Conservation (phyloP, 2,888 invertebrate genomes). For the Eupithecia tripunctaria region DNA sequence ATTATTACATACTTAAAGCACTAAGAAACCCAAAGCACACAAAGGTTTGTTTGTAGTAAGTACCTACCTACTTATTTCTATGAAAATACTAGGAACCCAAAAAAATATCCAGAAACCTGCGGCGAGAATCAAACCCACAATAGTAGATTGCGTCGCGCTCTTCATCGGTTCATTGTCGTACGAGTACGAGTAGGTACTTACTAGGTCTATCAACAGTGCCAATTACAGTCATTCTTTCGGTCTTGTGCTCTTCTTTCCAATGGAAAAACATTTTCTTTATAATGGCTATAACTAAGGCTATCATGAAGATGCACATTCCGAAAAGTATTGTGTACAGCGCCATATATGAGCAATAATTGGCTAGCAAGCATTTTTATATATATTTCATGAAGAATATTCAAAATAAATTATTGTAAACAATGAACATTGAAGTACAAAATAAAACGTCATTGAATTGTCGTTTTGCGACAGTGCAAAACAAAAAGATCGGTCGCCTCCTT, state of each 20-base stretch:
- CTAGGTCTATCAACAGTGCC: slow-evolving; percentile 65
- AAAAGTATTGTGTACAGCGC: slow-evolving; percentile 78
- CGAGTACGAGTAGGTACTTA: too few species aligned
- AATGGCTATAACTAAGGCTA: slow-evolving; percentile 73
- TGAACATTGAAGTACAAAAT: slow-evolving; percentile 6
- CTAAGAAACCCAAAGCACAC: not conserved
- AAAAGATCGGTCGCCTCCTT: not conserved
- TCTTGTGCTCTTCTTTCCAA: slow-evolving; percentile 76
- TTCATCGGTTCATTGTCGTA: not conserved
- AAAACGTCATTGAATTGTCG: not conserved
- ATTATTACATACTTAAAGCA: too few species aligned
- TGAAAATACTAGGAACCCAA: not conserved
- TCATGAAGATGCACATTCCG: slow-evolving; percentile 77
- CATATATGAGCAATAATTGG: slow-evolving; percentile 48
- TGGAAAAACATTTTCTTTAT: slow-evolving; percentile 78
- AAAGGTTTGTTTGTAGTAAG: not conserved
- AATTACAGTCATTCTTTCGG: slow-evolving; percentile 58
- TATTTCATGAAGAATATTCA: slow-evolving; percentile 35
- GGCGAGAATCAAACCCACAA: slow-evolving; percentile 2
- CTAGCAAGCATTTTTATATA: slow-evolving; percentile 33
- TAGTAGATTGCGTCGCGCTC: not conserved
- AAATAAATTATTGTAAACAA: slow-evolving; percentile 17
- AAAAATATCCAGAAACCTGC: not conserved
- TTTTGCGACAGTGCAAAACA: not conserved
- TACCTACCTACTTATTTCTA: too few species aligned